Evolutionary conservation across 2,888 invertebrate species (phyloP).

Genomic region (Phyto melanocephala): DNA sequence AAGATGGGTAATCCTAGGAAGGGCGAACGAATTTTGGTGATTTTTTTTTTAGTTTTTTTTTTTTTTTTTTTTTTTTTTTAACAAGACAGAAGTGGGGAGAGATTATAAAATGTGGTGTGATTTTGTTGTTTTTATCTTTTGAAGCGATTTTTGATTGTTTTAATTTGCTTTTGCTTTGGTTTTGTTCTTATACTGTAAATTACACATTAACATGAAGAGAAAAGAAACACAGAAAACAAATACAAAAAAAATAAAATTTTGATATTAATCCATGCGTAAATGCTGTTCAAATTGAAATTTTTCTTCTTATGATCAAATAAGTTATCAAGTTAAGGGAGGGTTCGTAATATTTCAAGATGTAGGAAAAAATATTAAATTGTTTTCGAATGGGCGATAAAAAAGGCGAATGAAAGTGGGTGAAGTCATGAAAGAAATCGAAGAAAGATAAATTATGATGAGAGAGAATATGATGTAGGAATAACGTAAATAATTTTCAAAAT

Average conservation of each 20-base stretch:
- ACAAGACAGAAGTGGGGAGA: conserved; percentile 40
- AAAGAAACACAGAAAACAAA: conserved; percentile 68
- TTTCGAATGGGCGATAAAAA: neutral
- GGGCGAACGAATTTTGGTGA: conserved; percentile 48
- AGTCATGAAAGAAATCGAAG: no score
- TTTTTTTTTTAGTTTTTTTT: conserved; percentile 48
- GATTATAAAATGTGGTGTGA: conserved; percentile 47
- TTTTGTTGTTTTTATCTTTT: conserved; percentile 46
- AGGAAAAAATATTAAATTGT: conserved; percentile 9
- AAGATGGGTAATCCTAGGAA: conserved; percentile 79
- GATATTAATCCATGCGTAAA: conserved; percentile 75
- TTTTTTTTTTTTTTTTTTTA: conserved; percentile 48
- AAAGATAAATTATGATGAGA: no score
- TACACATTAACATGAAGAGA: conserved; percentile 64
- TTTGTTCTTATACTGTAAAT: conserved; percentile 73
- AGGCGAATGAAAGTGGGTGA: neutral
- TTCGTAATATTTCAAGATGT: conserved; percentile 1
- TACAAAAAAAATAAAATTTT: conserved; percentile 71
- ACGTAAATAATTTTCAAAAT: neutral
- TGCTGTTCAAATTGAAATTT: conserved; percentile 70
- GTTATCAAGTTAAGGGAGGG: neutral
- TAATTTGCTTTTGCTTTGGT: conserved; percentile 49
- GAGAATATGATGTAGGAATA: no score
- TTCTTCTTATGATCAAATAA: conserved; percentile 66
- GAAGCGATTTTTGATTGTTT: conserved; percentile 8